Base-by-base conservation (phyloP, 1,140 invertebrate genomes). In the Helicoverpa zea region DNA sequence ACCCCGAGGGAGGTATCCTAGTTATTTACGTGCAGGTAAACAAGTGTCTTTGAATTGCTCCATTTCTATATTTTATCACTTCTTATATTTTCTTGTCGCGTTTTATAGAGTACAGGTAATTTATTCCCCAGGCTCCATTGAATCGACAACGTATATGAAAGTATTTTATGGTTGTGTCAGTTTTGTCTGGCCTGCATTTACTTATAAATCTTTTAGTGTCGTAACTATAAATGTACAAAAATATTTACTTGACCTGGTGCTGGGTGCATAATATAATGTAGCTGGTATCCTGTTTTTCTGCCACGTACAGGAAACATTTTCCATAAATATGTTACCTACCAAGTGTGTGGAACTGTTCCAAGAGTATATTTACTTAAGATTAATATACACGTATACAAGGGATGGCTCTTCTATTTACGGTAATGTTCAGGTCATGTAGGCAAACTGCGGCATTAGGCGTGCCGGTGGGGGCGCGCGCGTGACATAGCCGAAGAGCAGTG, bases 371-470 rank as follows among this genome's bases (percentile, higher is more conserved):
- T 74, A 68, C 58, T 63, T 75, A 23, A 80, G 70, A 80, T 80
- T 74, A 74, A 64, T 43, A 54, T 63, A 70, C 80, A 81, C 70
- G 79, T 63, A 49, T 58, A 77, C 79, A 84, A 80, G 76, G 70
- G 52, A 81, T 82, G 43, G 47, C 75, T 78, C 76, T 84, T 59
- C 77, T 81, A 82, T 86, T 86, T 84, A 83, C 80, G 76, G 61
- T 82, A 81, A 81, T 52, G 79, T 78, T 80, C 59, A 66, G 68
- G 76, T 80, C 81, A 82, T 82, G 80, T 79, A 79, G 47, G 59
- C 75, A 82, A 84, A 84, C 80, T 73, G 56, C 54, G 68, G 59
- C 52, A 78, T 80, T 74, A 82, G 23, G 59, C 66, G 35, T 43
- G 64, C 1, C 13, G 51, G 80, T 58, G 16, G 47, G 16, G 51